phyloP scores from a whole-genome alignment of 2,113 vertebrate genomes.

The Ptychochromis oligacanthus region DNA sequence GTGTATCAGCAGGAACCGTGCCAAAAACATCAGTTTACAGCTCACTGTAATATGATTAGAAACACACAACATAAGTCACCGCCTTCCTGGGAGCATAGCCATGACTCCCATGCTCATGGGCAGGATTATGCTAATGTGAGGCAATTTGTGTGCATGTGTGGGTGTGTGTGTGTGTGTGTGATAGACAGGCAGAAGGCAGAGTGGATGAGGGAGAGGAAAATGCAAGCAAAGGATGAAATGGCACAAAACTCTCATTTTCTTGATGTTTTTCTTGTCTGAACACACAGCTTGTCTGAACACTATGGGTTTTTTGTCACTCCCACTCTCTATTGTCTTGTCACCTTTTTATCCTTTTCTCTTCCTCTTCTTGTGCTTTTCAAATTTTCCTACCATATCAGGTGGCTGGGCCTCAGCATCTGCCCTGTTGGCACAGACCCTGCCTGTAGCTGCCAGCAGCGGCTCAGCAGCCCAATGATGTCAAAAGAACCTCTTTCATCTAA shows the following conservation, averaged over 20 bases:
- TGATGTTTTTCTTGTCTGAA: constrained; percentile 15
- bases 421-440: constrained; percentile 51
- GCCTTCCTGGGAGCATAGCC: constrained; percentile 56
- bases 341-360: constrained; percentile 25
- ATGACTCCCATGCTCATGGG: constrained; percentile 64
- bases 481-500: constrained; percentile 68
- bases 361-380: constrained; percentile 28
- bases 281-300: not conserved
- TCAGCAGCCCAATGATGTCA: constrained; percentile 58
- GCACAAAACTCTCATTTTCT: not conserved
- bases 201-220: not conserved
- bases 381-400: constrained; percentile 57
- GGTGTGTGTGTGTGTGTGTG: not conserved
- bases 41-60: constrained; percentile 75
- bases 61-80: constrained; percentile 63
- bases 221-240: not conserved
- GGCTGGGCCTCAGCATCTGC: constrained; percentile 65
- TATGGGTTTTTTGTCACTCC: constrained; percentile 2
- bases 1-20: constrained; percentile 49
- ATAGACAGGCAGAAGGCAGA: not conserved
- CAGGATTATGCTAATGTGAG: constrained; percentile 70
- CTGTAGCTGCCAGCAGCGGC: constrained; percentile 58
- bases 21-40: constrained; percentile 68
- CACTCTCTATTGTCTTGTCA: constrained; percentile 17
- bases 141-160: constrained; percentile 1